A percentile compares a stretch with the other conserved stretches of the same genome.
Evolutionary conservation across 1,140 invertebrate genomes (phyloP).

Genomic region (Holotrichia oblita): DNA sequence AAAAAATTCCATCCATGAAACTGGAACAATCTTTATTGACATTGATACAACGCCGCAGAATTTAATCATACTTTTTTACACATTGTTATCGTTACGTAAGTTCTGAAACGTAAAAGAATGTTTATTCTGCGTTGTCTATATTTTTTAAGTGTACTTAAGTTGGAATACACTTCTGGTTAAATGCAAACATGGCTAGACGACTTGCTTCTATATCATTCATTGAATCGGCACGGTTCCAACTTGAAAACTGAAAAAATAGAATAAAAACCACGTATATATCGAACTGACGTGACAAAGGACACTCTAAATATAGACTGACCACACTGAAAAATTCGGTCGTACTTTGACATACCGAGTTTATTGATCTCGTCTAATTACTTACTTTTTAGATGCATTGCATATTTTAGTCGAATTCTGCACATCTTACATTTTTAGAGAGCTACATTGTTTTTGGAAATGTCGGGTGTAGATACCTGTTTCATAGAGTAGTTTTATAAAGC

Average conservation of each 20-base stretch:
- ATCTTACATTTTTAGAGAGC: neutral
- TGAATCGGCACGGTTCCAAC: constrained; percentile 26
- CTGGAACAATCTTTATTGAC: too few species aligned
- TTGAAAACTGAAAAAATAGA: constrained; percentile 31
- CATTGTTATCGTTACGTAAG: too few species aligned
- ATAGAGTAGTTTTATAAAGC: too few species aligned
- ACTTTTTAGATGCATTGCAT: neutral
- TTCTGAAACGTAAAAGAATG: too few species aligned
- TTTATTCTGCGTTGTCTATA: too few species aligned
- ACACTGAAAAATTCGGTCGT: constrained; percentile 18
- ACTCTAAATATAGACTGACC: constrained; percentile 24
- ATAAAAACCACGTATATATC: constrained; percentile 27
- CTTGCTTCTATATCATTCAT: constrained; percentile 17
- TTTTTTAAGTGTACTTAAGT: neutral
- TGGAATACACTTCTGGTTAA: neutral
- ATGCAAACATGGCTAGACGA: neutral
- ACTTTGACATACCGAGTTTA: constrained; percentile 27
- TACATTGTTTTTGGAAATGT: too few species aligned
- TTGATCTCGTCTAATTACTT: constrained; percentile 11
- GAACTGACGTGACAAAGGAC: constrained; percentile 26
- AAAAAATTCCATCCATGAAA: too few species aligned
- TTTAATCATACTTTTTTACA: too few species aligned
- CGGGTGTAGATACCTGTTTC: too few species aligned
- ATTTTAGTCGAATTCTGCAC: neutral
- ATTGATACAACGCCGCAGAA: too few species aligned